A percentile compares a stretch with the other conserved stretches of the same genome.
These are phyloP conservation scores for Rhincodon typus DNA, from an alignment of 2,797 vertebrate genomes.

Conservation along the genomic window DNA sequence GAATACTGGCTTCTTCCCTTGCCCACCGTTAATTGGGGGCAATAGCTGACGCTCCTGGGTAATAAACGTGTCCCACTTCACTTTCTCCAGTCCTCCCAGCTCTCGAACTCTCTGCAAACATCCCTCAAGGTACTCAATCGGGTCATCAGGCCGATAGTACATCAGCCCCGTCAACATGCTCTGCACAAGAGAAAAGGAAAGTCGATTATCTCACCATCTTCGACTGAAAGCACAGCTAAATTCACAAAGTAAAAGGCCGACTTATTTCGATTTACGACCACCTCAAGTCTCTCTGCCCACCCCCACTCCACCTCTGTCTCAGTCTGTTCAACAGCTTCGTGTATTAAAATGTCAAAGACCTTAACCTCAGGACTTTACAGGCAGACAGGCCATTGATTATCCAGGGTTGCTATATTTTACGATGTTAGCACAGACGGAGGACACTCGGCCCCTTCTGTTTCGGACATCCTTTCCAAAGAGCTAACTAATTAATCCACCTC, in stretches of 20 bases:
- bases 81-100: constrained; percentile 53
- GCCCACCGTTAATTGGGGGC: constrained; percentile 47
- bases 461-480: not conserved
- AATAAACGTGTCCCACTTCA: constrained; percentile 59
- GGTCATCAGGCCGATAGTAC: constrained; percentile 58
- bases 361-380: not conserved
- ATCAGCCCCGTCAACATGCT: constrained; percentile 61
- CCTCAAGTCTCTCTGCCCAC: not conserved
- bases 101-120: constrained; percentile 55
- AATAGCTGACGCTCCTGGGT: constrained; percentile 46
- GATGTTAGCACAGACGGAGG: not conserved
- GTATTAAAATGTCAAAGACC: not conserved
- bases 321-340: not conserved
- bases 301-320: not conserved
- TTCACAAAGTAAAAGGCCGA: not conserved
- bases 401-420: not conserved
- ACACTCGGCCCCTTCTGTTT: not conserved
- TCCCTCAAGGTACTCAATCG: constrained; percentile 52
- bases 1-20: constrained; percentile 49
- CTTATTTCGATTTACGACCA: not conserved
- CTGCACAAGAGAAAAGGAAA: constrained; percentile 41
- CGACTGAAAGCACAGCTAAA: not conserved
- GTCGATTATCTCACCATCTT: too few species aligned
- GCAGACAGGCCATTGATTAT: not conserved
- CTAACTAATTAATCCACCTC: not conserved